Conservation (phyloP, 2,888 invertebrate species). For the Macrophya alboannulata region DNA sequence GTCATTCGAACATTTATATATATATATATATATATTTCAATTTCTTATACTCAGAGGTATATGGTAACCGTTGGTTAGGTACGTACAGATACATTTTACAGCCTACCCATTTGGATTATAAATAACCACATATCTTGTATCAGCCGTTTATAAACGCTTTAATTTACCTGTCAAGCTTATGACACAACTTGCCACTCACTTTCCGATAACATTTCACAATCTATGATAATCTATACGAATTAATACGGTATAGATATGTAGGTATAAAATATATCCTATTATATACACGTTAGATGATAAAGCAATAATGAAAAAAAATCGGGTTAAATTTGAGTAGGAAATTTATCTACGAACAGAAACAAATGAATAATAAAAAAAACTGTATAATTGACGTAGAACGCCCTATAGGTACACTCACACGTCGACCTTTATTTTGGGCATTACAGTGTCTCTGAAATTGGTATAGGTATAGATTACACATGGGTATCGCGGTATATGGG, state of each 20-base stretch:
- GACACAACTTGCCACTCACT: constrained; percentile 30
- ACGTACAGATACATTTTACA: too few species aligned
- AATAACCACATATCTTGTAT: too few species aligned
- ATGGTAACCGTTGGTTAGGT: too few species aligned
- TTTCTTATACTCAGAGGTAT: too few species aligned
- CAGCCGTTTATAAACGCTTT: constrained; percentile 16
- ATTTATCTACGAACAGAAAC: too few species aligned
- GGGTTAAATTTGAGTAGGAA: too few species aligned
- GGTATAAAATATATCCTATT: too few species aligned
- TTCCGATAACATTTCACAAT: constrained; percentile 31
- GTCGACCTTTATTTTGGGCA: background rate
- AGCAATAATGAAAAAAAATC: too few species aligned
- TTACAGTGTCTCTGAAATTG: background rate
- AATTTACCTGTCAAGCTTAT: constrained; percentile 37
- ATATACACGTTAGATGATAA: too few species aligned
- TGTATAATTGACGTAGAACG: background rate
- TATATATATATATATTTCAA: background rate
- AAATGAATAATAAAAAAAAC: too few species aligned
- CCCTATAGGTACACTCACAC: background rate
- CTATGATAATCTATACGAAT: background rate
- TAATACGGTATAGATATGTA: too few species aligned
- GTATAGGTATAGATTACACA: background rate
- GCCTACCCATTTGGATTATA: too few species aligned
- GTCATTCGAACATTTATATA: background rate
- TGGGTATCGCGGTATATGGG: constrained; percentile 19